A percentile compares a stretch with the other conserved stretches of the same genome.
These are phyloP conservation scores for Sinodicranocentrus sp. DNA, from an alignment of 2,888 invertebrate species.

Conservation along the genomic window DNA sequence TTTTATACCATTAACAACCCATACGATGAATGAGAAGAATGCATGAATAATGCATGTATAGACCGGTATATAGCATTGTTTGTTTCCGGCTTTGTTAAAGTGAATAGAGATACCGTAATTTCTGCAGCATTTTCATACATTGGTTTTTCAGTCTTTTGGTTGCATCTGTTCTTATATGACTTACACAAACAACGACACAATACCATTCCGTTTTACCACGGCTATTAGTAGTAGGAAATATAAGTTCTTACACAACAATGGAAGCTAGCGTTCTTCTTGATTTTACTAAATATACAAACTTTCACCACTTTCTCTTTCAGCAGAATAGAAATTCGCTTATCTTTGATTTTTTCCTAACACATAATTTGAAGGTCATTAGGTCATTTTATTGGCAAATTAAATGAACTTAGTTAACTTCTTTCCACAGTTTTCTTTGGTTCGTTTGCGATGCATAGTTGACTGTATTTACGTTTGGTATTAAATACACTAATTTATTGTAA, in stretches of 20 bases:
- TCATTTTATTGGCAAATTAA: constrained; percentile 19
- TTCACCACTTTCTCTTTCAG: not conserved
- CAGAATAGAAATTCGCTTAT: constrained; percentile 23
- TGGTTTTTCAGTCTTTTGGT: constrained; percentile 68
- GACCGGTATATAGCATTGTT: constrained; percentile 44
- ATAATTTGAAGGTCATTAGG: not conserved
- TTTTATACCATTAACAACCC: constrained; percentile 57
- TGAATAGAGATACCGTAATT: constrained; percentile 69
- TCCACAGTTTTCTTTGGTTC: constrained; percentile 22
- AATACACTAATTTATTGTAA: no score
- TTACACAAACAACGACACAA: constrained; percentile 67
- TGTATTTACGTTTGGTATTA: no score
- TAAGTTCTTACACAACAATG: constrained; percentile 55
- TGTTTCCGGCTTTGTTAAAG: constrained; percentile 33
- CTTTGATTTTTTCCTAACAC: not conserved
- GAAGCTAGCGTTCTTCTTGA: constrained; percentile 47
- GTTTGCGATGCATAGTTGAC: not conserved
- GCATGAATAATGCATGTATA: constrained; percentile 36
- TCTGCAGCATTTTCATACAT: constrained; percentile 67
- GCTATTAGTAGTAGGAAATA: constrained; percentile 42
- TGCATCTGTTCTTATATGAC: constrained; percentile 67
- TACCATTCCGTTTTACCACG: constrained; percentile 51
- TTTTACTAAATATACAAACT: constrained; percentile 13
- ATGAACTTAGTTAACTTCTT: constrained; percentile 3
- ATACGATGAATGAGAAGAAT: constrained; percentile 18